Evolutionary conservation across 2,888 invertebrate genomes (phyloP).

Genomic region (Crossocerus cetratus): DNA sequence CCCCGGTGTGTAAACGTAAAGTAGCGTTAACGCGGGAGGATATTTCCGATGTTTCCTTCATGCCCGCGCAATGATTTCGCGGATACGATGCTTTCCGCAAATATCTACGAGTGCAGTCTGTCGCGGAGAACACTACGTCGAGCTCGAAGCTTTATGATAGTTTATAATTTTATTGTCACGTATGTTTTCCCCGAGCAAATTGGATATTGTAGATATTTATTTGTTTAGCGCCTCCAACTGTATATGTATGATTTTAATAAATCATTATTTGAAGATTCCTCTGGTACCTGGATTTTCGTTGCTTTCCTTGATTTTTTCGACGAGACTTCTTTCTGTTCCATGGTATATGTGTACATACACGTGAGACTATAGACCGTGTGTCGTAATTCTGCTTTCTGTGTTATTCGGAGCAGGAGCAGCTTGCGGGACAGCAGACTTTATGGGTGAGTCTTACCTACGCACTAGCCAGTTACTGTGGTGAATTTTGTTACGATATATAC

Average conservation of each 20-base stretch:
- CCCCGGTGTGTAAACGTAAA: too few relatives aligned
- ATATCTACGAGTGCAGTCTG: constrained; percentile 30
- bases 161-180: constrained; percentile 48
- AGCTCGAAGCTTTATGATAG: constrained; percentile 41
- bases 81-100: constrained; percentile 23
- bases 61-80: constrained; percentile 38
- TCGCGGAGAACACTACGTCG: constrained; percentile 35
- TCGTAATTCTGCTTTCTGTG: constrained; percentile 71
- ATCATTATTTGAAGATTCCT: constrained; percentile 64
- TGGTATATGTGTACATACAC: too few relatives aligned
- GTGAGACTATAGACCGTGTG: constrained; percentile 31
- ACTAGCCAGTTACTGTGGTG: constrained; percentile 62
- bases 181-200: constrained; percentile 47
- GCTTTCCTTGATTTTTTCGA: constrained; percentile 43
- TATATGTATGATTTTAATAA: constrained; percentile 69
- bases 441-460: constrained; percentile 81
- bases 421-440: constrained; percentile 94
- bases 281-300: constrained; percentile 56
- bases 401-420: constrained; percentile 85
- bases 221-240: constrained; percentile 59
- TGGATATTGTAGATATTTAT: constrained; percentile 59
- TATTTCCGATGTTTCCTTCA: constrained; percentile 36
- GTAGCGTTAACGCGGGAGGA: background rate
- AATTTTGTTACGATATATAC: constrained; percentile 64
- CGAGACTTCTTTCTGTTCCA: constrained; percentile 21